Conservation (phyloP, 2,113 vertebrate genomes). For the Oxyura jamaicensis region DNA sequence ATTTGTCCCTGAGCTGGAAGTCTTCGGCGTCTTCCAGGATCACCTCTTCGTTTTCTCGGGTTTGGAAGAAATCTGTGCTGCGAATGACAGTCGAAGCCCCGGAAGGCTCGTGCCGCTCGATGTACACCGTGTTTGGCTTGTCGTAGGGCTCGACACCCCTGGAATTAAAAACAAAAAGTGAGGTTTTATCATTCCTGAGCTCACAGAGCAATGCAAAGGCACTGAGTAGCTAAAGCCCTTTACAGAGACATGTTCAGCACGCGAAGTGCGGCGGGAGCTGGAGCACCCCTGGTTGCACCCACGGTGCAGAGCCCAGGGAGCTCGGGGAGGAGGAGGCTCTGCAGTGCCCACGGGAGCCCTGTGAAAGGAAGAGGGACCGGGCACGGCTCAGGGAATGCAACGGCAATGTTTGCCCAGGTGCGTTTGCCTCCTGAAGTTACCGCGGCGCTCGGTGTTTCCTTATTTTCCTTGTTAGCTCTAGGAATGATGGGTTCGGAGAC, state of each 20-base stretch:
- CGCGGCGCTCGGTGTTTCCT: neutral
- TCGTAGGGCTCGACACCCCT: conserved; percentile 95
- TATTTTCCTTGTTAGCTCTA: neutral
- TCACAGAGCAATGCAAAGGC: neutral
- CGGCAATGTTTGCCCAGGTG: neutral
- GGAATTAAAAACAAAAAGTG: neutral
- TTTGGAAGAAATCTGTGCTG: conserved; percentile 97
- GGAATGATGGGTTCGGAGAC: neutral
- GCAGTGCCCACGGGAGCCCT: neutral
- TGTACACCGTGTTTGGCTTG: conserved; percentile 85
- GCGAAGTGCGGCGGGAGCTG: accelerated
- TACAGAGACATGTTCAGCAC: neutral
- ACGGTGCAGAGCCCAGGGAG: neutral
- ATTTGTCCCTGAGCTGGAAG: conserved; percentile 96
- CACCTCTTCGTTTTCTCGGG: conserved; percentile 85
- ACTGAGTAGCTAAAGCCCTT: neutral
- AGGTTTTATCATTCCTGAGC: no score
- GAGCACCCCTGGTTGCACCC: neutral
- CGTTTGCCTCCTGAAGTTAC: neutral
- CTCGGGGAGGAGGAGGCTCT: neutral
- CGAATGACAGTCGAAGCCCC: conserved; percentile 88
- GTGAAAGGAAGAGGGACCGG: neutral
- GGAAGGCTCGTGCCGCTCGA: conserved; percentile 92
- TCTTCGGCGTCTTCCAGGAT: conserved; percentile 91
- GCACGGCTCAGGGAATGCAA: neutral